A percentile compares a stretch with the other conserved stretches of the same genome.
These are phyloP conservation scores for Chirona hameri DNA, from an alignment of 2,888 invertebrate species.

Conservation along the genomic window DNA sequence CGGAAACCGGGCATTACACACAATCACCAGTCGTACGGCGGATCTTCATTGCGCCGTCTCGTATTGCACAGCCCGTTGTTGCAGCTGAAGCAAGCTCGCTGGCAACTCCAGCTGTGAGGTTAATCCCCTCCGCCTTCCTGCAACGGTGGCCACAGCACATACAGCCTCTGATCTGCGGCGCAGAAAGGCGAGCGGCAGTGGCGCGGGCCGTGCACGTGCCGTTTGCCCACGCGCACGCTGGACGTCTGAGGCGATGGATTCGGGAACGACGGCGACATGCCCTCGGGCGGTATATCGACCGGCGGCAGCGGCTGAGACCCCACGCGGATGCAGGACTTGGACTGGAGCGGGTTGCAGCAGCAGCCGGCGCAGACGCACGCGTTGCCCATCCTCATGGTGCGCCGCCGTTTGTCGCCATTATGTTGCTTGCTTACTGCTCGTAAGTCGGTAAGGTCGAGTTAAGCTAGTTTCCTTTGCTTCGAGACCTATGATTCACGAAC, in stretches of 20 bases:
- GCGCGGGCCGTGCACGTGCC: neutral
- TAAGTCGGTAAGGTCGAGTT: too few species aligned
- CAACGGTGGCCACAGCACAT: neutral
- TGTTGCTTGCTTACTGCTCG: too few species aligned
- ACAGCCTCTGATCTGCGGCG: neutral
- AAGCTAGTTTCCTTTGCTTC: too few species aligned
- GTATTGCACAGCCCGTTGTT: too few species aligned
- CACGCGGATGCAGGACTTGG: neutral
- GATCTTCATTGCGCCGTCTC: too few species aligned
- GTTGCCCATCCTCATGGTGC: conserved; percentile 9
- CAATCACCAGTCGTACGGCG: too few species aligned
- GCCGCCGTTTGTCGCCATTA: too few species aligned
- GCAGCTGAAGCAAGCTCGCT: neutral
- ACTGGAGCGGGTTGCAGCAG: neutral
- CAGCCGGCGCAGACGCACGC: neutral
- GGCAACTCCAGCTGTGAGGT: neutral
- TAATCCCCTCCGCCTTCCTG: conserved; percentile 3
- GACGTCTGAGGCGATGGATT: conserved; percentile 48
- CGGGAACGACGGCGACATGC: conserved; percentile 28
- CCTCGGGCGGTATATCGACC: neutral
- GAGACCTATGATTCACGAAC: too few species aligned
- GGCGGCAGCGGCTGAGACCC: neutral
- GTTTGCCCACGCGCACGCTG: conserved; percentile 62
- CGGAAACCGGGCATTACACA: too few species aligned
- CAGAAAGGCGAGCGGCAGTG: conserved; percentile 8